Evolutionary conservation across 1,140 invertebrate species (phyloP), one percentile per base, ranked within the genome.

Genomic region (Mycetomoellerius zeteki): DNA sequence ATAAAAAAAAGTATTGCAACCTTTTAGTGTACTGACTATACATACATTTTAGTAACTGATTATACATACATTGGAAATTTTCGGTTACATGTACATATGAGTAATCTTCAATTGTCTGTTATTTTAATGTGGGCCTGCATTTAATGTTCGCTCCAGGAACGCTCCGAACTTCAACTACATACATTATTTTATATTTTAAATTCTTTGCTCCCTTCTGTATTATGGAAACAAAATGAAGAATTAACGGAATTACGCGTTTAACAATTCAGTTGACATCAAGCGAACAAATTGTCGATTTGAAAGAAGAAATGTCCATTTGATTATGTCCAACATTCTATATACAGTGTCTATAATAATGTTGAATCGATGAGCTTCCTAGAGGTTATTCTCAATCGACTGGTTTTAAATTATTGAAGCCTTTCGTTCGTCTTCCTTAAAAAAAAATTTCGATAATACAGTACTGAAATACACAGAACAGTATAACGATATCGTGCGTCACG

Each of bases 301-400:
- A 62, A 47, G 5, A 62, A n/a, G 6, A 76, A 37, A 58, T 47
- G 4, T 37, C 43, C 21, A 67, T 43, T 67, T 67, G 54, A 19
- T 43, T 76, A 76, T 60, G 33, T 62, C 8, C 24, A 24, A 47
- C 12, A 19, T 50, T 47, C 19, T 58, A 72, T 37, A 14, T 52
- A 58, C n/a, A 12, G 80, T 1, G 1, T 58, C 67, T 85, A 43
- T 43, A 76, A 85, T 60, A 73, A 64, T 37, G 62, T 43, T 8
- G 27, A 76, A 85, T 76, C 81, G 71, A 76, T 52, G 71, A 21
- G 56, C 27, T 84, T 84, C 43, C 43, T 62, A 58, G 10, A 54
- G 56, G 19, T 14, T 52, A 85, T 85, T 85, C 30, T 54, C 27
- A 62, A 64, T 85, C 58, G 37, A 69, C 37, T 69, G 21, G 6